These are phyloP conservation scores for Ceratitis capitata DNA, from an alignment of 1,140 invertebrate species.

Conservation along the genomic window DNA sequence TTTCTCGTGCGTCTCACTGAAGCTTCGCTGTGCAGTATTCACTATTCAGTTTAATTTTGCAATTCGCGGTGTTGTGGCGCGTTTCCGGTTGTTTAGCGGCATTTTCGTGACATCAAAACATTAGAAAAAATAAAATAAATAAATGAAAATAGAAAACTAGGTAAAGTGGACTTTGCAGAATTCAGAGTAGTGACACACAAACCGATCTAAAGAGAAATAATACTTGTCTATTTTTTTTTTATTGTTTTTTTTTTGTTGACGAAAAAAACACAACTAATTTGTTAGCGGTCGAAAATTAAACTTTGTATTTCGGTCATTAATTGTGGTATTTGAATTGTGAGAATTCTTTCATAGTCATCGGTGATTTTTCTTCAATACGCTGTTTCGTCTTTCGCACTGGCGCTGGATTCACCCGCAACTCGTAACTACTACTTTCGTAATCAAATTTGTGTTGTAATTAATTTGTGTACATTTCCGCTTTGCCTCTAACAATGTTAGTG, in stretches of 20 bases:
- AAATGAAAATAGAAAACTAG: too few relatives aligned
- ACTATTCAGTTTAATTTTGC: slow-evolving; percentile 35
- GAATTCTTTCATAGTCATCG: neutral
- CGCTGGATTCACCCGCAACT: neutral
- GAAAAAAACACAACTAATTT: too few relatives aligned
- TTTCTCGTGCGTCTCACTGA: neutral
- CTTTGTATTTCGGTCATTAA: neutral
- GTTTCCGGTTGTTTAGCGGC: slow-evolving; percentile 13
- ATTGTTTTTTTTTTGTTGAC: too few relatives aligned
- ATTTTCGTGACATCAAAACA: slow-evolving; percentile 4
- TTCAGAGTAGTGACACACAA: neutral
- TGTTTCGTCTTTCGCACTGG: neutral
- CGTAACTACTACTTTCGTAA: neutral
- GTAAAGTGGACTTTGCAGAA: slow-evolving; percentile 1
- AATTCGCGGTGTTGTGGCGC: slow-evolving; percentile 3
- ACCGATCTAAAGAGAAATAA: too few relatives aligned
- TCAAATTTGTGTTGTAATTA: slow-evolving; percentile 26
- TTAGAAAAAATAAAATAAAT: too few relatives aligned
- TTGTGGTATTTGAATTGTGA: neutral
- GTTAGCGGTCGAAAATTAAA: neutral
- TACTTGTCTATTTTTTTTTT: too few relatives aligned
- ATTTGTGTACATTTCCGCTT: slow-evolving; percentile 26
- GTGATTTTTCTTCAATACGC: neutral
- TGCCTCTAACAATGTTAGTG: neutral
- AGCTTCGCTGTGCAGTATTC: neutral